Percentiles rank a stretch among this genome's conserved stretches.
Evolutionary conservation across 1,140 invertebrate species (phyloP).

Genomic region (Bradysia coprophila): DNA sequence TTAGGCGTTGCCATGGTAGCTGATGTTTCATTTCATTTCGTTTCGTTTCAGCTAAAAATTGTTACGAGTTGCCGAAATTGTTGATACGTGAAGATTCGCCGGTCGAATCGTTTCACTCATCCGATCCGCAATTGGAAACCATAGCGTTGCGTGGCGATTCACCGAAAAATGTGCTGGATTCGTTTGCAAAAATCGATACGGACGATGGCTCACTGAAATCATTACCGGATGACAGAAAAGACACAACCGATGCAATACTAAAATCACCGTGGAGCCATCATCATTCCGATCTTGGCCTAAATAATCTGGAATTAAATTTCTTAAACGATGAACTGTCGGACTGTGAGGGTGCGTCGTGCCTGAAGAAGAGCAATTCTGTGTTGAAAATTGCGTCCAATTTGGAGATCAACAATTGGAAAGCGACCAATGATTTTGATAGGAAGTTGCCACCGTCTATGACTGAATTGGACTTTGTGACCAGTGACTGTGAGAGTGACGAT

Average conservation of each 20-base stretch:
- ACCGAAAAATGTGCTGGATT: constrained; percentile 1
- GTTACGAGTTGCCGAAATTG: constrained; percentile 4
- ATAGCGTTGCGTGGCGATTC: constrained; percentile 3
- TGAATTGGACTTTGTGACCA: neutral
- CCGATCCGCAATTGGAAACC: constrained; percentile 4
- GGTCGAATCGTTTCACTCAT: constrained; percentile 4
- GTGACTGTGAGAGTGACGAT: neutral
- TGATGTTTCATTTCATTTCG: neutral
- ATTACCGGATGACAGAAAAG: neutral
- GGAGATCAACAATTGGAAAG: constrained; percentile 1
- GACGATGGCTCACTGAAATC: neutral
- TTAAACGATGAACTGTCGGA: constrained; percentile 1
- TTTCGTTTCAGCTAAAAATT: constrained; percentile 3
- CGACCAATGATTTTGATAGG: neutral
- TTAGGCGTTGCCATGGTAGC: too few species aligned
- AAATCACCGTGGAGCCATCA: neutral
- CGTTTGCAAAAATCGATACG: neutral
- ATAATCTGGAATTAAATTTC: constrained; percentile 4
- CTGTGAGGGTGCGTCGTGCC: neutral
- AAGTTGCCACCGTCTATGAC: neutral
- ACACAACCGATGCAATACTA: neutral
- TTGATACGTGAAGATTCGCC: constrained; percentile 5
- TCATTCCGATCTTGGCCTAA: constrained; percentile 3
- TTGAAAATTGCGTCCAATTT: constrained; percentile 2
- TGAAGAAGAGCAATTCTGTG: neutral